Conservation (phyloP, 2,888 invertebrate species). For the Lordiphosa andalusiaca region DNA sequence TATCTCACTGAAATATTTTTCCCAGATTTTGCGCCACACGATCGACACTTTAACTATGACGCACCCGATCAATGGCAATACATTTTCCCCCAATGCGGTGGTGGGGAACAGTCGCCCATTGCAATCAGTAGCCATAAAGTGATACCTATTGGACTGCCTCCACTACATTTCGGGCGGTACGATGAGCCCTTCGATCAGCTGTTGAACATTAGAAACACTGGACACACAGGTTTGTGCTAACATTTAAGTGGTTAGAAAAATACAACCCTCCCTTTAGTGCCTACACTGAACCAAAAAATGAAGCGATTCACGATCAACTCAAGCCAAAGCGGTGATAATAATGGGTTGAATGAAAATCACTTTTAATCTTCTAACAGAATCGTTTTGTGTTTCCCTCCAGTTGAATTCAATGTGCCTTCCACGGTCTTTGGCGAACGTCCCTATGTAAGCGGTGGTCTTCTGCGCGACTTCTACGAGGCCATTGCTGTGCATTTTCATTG, state of each 20-base stretch:
- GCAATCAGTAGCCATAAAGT: conserved; percentile 56
- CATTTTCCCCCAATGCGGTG: conserved; percentile 84
- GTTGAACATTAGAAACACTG: conserved; percentile 84
- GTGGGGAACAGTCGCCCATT: conserved; percentile 83
- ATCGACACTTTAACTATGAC: conserved; percentile 64
- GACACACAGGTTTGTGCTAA: conserved; percentile 82
- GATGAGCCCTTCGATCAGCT: conserved; percentile 83
- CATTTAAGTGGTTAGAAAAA: too few species aligned
- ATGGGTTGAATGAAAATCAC: too few species aligned
- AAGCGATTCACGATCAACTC: too few species aligned
- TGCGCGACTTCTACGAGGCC: conserved; percentile 62
- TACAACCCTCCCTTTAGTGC: too few species aligned
- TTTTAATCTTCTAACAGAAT: neutral
- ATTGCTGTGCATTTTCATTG: conserved; percentile 84
- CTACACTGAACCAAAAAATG: too few species aligned
- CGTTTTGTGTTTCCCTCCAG: conserved; percentile 30
- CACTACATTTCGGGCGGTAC: conserved; percentile 85
- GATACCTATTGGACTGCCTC: conserved; percentile 77
- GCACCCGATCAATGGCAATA: conserved; percentile 81
- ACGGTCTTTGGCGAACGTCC: conserved; percentile 64
- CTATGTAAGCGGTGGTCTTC: conserved; percentile 62
- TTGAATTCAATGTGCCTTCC: conserved; percentile 63
- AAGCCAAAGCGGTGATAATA: too few species aligned
- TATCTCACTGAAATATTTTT: neutral
- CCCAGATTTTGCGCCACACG: conserved; percentile 38